These are phyloP conservation scores for Odontophorus gujanensis DNA, from an alignment of 2,113 vertebrate species.

Conservation along the genomic window DNA sequence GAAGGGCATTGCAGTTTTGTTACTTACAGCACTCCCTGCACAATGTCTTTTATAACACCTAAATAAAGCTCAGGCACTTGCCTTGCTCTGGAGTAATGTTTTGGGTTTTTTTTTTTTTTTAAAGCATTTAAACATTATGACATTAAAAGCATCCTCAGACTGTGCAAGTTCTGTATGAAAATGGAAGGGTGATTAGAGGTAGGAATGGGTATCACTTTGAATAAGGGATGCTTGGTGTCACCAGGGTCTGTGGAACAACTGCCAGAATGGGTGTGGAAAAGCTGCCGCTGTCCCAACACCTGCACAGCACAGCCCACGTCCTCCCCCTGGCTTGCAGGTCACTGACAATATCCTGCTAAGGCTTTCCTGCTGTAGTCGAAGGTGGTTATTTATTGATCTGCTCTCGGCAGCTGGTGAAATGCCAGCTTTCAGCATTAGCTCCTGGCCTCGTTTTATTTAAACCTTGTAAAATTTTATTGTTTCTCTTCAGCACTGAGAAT, in stretches of 20 bases:
- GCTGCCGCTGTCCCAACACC: not conserved
- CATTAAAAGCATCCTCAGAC: not conserved
- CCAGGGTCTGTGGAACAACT: not conserved
- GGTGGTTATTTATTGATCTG: slow-evolving; percentile 60
- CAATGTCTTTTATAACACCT: not conserved
- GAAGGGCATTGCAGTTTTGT: not conserved
- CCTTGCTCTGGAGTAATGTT: not conserved
- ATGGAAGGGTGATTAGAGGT: not conserved
- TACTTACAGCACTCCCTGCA: not conserved
- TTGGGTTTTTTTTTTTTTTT: not conserved
- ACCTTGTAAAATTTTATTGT: slow-evolving; percentile 38
- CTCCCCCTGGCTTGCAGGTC: not conserved
- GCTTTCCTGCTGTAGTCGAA: not conserved
- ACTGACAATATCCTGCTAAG: not conserved
- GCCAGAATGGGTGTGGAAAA: no score
- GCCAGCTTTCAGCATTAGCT: not conserved
- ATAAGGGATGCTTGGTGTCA: not conserved
- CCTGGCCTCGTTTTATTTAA: slow-evolving; percentile 48
- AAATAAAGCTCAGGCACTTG: not conserved
- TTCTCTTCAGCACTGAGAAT: slow-evolving; percentile 11
- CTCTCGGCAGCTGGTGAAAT: slow-evolving; percentile 11
- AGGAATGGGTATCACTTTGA: not conserved
- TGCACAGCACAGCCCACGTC: not conserved
- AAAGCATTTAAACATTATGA: not conserved
- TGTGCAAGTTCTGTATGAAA: not conserved